Evolutionary conservation across 1,140 invertebrate species (phyloP).

Genomic region (Bombus pyrosoma): DNA sequence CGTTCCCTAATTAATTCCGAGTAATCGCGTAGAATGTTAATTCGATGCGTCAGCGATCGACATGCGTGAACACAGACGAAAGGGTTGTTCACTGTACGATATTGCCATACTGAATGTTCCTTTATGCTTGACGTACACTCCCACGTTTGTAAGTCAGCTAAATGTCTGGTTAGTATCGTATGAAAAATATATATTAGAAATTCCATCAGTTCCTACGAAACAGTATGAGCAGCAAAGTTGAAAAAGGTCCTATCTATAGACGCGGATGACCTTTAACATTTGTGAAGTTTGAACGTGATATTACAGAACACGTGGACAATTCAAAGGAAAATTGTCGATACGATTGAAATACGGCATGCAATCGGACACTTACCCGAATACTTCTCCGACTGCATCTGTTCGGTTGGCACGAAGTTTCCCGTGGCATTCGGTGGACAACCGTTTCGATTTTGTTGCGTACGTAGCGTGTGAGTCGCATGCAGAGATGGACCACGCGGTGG

Average conservation of each 20-base stretch:
- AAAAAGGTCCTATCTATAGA: too few species aligned
- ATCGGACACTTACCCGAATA: slow-evolving; percentile 71
- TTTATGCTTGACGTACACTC: not conserved
- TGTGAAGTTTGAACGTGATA: not conserved
- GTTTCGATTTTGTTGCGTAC: slow-evolving; percentile 73
- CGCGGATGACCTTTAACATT: too few species aligned
- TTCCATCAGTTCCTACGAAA: too few species aligned
- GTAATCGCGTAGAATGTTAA: slow-evolving; percentile 25
- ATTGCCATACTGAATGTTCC: not conserved
- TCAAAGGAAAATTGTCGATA: not conserved
- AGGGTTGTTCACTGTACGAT: not conserved
- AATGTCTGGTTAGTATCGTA: too few species aligned
- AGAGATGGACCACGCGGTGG: slow-evolving; percentile 88
- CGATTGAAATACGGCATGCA: not conserved
- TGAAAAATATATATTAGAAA: too few species aligned
- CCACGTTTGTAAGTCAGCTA: too few species aligned
- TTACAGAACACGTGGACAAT: not conserved
- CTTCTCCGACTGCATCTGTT: slow-evolving; percentile 71
- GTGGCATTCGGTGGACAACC: slow-evolving; percentile 72
- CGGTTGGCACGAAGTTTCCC: slow-evolving; percentile 69
- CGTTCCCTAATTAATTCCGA: slow-evolving; percentile 47
- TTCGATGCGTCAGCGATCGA: slow-evolving; percentile 38
- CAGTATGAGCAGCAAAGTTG: too few species aligned
- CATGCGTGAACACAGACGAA: slow-evolving; percentile 21
- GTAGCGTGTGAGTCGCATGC: slow-evolving; percentile 81